phyloP scores from a whole-genome alignment of 2,888 invertebrate genomes.

The Lepidonotus clava region DNA sequence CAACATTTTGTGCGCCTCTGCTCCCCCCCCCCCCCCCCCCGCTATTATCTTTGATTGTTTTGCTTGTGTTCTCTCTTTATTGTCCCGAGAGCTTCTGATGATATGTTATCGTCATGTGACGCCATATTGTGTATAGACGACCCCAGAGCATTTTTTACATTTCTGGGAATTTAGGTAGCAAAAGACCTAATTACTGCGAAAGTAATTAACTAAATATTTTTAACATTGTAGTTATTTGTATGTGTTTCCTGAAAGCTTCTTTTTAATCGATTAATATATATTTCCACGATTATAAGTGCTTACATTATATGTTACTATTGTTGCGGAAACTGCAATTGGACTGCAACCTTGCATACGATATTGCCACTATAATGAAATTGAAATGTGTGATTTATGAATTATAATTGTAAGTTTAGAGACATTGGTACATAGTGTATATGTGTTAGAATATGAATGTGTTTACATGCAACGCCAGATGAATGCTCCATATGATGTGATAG shows the following conservation, averaged over 20 bases:
- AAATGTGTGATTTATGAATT: conserved; percentile 11
- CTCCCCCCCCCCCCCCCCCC: background rate
- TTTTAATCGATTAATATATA: background rate
- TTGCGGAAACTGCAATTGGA: background rate
- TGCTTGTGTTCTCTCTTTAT: background rate
- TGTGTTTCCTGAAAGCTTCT: background rate
- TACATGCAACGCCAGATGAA: background rate
- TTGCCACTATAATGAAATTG: conserved; percentile 48
- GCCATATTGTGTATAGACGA: background rate
- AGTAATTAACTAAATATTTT: background rate
- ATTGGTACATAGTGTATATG: conserved; percentile 11
- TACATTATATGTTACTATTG: background rate
- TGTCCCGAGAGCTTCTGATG: background rate
- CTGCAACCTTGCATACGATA: background rate
- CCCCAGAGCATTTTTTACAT: background rate
- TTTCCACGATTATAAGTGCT: background rate
- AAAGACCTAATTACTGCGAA: background rate
- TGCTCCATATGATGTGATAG: conserved; percentile 27
- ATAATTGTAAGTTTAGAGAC: conserved; percentile 15
- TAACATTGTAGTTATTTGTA: background rate
- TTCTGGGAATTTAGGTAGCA: background rate
- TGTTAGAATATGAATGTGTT: no score
- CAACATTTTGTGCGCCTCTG: background rate
- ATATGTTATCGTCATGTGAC: background rate
- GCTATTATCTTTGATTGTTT: background rate